phyloP scores from a whole-genome alignment of 2,113 vertebrate species.

The Pelusios castaneus region DNA sequence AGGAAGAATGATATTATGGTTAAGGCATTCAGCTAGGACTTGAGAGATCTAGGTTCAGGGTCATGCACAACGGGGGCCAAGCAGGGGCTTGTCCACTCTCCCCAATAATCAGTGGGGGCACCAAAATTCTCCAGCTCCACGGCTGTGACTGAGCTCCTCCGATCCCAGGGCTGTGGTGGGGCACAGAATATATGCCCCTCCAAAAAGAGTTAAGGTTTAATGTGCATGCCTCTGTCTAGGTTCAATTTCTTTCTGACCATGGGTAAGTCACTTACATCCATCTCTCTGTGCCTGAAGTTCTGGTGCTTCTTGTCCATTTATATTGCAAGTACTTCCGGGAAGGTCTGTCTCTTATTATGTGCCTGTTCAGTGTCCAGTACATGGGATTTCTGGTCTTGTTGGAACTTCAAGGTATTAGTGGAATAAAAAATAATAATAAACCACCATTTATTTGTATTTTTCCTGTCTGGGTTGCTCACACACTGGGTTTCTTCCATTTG shows the following conservation, averaged over 20 bases:
- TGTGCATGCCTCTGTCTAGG: too few species aligned
- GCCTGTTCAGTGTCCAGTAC: neutral
- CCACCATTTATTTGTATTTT: neutral
- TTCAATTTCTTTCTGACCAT: neutral
- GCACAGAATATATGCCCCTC: too few species aligned
- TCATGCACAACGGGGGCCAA: neutral
- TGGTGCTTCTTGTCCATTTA: neutral
- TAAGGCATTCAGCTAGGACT: neutral
- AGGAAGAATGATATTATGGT: neutral
- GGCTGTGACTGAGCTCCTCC: too few species aligned
- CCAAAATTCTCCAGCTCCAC: too few species aligned
- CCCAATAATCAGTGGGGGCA: too few species aligned
- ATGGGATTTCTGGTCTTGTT: neutral
- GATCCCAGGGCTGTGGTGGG: too few species aligned
- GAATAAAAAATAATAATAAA: neutral
- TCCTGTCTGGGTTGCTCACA: constrained; percentile 7
- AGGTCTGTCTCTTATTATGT: neutral
- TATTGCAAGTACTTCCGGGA: neutral
- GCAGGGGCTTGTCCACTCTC: too few species aligned
- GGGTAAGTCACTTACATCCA: neutral
- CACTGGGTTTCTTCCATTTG: neutral
- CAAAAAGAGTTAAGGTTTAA: too few species aligned
- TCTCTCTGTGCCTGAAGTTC: rapidly evolving
- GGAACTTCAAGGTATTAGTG: neutral
- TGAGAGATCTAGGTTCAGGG: neutral